Evolutionary conservation across 2,888 invertebrate genomes (phyloP), one percentile per base, ranked within the genome.

Genomic region (Sepioteuthis lessoniana): DNA sequence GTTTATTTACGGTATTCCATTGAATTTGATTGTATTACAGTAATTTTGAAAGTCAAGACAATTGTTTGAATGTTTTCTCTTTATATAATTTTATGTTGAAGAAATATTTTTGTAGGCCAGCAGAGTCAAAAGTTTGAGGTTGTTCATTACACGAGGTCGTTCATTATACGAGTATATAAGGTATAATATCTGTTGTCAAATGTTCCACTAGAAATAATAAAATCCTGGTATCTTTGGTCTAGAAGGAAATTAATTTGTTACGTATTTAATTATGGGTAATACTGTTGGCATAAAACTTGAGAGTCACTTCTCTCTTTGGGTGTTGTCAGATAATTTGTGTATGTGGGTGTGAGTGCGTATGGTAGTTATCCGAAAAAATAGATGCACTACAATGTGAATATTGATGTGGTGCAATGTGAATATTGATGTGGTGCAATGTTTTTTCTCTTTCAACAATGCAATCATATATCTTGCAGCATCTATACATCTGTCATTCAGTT

Each of bases 211-310:
- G 90, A 16, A 90, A 90, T 37, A 90, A 2, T 42, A 42, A 42
- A 55, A 55, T n/a, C 0, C 13, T n/a, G 3, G 25, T n/a, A 76
- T n/a, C 0, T 35, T 4, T 1, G 76, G 10, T 0, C 10, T 2
- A 31, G 10, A 8, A 13, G n/a, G 10, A 16, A n/a, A 31, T 31
- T n/a, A 35, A 16, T 16, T n/a, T 7, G n/a, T 1, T 8, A 0
- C 0, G 10, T 10, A 2, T n/a, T 10, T n/a, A 8, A 8, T 13
- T n/a, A 13, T n/a, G 5, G 13, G 13, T n/a, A n/a, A n/a, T n/a
- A n/a, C n/a, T n/a, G n/a, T n/a, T n/a, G n/a, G n/a, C n/a, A 76
- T n/a, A 13, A 76, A 76, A 19, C 8, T 8, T 8, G 10, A 21
- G 91, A 38, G 5, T 37, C 25, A 28, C 28, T 28, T 31, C 37